Percentiles rank a stretch among this genome's conserved stretches.
Conservation (phyloP, 2,797 vertebrate species). For the Cossypha niveicapilla region DNA sequence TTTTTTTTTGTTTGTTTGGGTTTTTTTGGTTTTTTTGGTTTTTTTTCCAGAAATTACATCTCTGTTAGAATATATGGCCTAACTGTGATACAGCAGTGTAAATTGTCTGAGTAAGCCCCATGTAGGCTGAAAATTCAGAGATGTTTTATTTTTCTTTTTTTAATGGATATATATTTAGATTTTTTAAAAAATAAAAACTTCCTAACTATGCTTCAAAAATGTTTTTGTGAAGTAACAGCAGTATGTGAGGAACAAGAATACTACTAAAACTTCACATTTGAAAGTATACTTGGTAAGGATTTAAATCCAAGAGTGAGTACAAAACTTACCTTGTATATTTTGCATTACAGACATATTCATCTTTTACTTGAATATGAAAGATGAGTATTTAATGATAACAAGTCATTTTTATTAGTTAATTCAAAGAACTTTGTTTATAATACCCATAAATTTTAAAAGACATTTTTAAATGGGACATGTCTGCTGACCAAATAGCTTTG, state of each 20-base stretch:
- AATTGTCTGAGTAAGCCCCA: background rate
- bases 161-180: background rate
- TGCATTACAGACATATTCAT: background rate
- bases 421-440: background rate
- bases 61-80: background rate
- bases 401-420: background rate
- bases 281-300: background rate
- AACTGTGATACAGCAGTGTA: background rate
- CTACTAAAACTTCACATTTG: background rate
- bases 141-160: background rate
- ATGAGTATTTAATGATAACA: background rate
- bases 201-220: background rate
- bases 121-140: background rate
- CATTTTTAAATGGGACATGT: background rate
- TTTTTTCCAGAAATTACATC: background rate
- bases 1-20: too few relatives aligned
- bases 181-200: background rate
- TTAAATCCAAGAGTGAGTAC: background rate
- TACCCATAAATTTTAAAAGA: background rate
- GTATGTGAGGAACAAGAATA: background rate
- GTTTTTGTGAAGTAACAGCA: background rate
- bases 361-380: background rate
- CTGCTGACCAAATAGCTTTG: background rate
- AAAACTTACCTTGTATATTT: background rate
- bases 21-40: accelerated